These are phyloP conservation scores for Drosophila colorata DNA, from an alignment of 2,888 invertebrate genomes.

Conservation along the genomic window DNA sequence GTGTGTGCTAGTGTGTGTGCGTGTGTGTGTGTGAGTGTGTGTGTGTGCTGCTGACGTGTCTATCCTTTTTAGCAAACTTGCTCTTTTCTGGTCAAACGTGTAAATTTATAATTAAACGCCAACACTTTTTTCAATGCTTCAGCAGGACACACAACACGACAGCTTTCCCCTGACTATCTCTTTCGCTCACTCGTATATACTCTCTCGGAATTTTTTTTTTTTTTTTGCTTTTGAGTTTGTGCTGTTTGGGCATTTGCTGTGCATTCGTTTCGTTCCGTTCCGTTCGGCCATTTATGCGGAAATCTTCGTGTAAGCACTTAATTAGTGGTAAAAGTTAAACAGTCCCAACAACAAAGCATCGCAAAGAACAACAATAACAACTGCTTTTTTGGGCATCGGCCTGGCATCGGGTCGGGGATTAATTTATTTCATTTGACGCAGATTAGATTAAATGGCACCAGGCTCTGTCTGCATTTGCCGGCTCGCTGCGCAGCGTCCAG, in stretches of 20 bases:
- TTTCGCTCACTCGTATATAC: slow-evolving; percentile 20
- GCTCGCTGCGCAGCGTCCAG: slow-evolving; percentile 42
- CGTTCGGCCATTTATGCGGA: slow-evolving; percentile 59
- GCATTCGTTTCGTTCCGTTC: slow-evolving; percentile 22
- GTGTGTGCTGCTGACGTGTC: slow-evolving; percentile 61
- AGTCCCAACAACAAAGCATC: slow-evolving; percentile 41
- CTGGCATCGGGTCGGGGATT: slow-evolving; percentile 48
- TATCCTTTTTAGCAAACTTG: slow-evolving; percentile 74
- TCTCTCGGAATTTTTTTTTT: slow-evolving; percentile 1
- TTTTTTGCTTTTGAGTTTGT: not conserved
- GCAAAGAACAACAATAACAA: slow-evolving; percentile 62
- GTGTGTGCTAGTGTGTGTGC: slow-evolving; percentile 6
- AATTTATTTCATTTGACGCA: slow-evolving; percentile 77
- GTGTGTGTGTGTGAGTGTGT: slow-evolving; percentile 13
- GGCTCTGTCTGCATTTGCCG: slow-evolving; percentile 53
- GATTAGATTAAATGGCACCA: slow-evolving; percentile 76
- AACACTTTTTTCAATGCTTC: slow-evolving; percentile 64
- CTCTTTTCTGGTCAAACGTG: slow-evolving; percentile 74
- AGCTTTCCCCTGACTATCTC: slow-evolving; percentile 12
- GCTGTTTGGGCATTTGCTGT: slow-evolving; percentile 21
- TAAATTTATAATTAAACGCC: slow-evolving; percentile 79
- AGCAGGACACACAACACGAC: slow-evolving; percentile 24
- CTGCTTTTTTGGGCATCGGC: slow-evolving; percentile 24
- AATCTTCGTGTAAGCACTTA: slow-evolving; percentile 80
- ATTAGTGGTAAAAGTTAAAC: slow-evolving; percentile 79